These are phyloP conservation scores for Melanotaenia pygmaea DNA, from an alignment of 2,797 vertebrate genomes.

Conservation along the genomic window DNA sequence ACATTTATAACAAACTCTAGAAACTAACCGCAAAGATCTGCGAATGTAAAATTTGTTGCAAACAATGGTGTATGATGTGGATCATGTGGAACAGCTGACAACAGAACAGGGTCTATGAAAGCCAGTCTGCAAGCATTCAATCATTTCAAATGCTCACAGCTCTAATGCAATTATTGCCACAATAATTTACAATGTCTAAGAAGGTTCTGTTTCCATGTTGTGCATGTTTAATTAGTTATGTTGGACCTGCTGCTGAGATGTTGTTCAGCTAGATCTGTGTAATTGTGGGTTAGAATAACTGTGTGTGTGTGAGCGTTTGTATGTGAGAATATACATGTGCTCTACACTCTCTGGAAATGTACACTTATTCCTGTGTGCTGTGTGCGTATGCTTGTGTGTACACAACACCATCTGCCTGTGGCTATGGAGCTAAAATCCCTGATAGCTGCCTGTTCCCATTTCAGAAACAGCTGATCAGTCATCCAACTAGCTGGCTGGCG, in stretches of 20 bases:
- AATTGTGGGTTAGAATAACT: conserved; percentile 15
- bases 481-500: conserved; percentile 73
- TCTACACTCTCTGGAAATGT: conserved; percentile 50
- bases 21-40: conserved; percentile 24
- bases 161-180: conserved; percentile 77
- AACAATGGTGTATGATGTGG: conserved; percentile 72
- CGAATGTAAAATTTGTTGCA: conserved; percentile 44
- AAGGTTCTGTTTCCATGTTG: conserved; percentile 39
- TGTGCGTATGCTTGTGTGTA: conserved; percentile 45
- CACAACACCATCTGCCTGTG: conserved; percentile 78
- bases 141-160: conserved; percentile 77
- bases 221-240: conserved; percentile 61
- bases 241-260: conserved; percentile 50
- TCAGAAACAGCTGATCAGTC: conserved; percentile 80
- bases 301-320: conserved; percentile 18
- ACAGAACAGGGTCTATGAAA: conserved; percentile 49
- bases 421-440: conserved; percentile 72
- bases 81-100: conserved; percentile 67
- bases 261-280: conserved; percentile 39
- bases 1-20: conserved; percentile 28
- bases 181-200: conserved; percentile 71
- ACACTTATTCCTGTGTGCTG: conserved; percentile 31
- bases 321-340: conserved; percentile 29
- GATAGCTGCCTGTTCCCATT: conserved; percentile 71
- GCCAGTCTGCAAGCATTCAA: conserved; percentile 51